Base-by-base conservation (phyloP, 92 coral and sea anemone species). In the Scolanthus callimorphus region DNA sequence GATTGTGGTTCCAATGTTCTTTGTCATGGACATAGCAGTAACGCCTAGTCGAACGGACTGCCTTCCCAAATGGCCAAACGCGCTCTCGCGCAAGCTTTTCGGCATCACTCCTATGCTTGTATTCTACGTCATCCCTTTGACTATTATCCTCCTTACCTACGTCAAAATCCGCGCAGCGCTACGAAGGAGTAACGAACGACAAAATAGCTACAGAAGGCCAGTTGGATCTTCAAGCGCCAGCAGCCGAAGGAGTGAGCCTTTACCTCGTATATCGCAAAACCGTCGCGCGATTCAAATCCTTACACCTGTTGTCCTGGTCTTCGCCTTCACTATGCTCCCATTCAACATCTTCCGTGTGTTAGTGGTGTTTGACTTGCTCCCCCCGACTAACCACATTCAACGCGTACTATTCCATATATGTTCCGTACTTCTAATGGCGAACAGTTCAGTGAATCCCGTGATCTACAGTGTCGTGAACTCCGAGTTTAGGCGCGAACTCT, bases 401-500 rank as follows among this genome's bases (percentile, higher is more conserved):
- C 65, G 74, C 11, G 21, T 60, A 6, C 29, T 76, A 21, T 62
- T 48, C 49, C 73, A 84, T 27, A 11, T 86, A n/a, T 63, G 61
- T 37, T 29, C 27, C 0, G 69, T 91, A 13, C 58, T 91, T 1
- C 22, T 91, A 29, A 50, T 74, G 29, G 29, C 77, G 1, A 91
- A 91, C 34, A 70, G 85, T 39, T 76, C 88, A 0, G 86, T 74
- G n/a, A 88, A 91, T 24, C 95, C 95, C 10, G 48, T 91, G 17
- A 86, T 91, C 31, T 91, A 91, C 61, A 79, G 88, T 24, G 76
- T 78, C 4, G 80, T 86, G 1, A 91, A 86, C 65, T 63, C 94
- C 38, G 97, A 91, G 31, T 91, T 91, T 69, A 81, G 97, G 8
- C 81, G 90, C 24, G 97, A 91, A 41, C 83, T 91, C 29, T 38